These are phyloP conservation scores for Drosophila algonquin DNA, from an alignment of 2,888 invertebrate species.

Conservation along the genomic window DNA sequence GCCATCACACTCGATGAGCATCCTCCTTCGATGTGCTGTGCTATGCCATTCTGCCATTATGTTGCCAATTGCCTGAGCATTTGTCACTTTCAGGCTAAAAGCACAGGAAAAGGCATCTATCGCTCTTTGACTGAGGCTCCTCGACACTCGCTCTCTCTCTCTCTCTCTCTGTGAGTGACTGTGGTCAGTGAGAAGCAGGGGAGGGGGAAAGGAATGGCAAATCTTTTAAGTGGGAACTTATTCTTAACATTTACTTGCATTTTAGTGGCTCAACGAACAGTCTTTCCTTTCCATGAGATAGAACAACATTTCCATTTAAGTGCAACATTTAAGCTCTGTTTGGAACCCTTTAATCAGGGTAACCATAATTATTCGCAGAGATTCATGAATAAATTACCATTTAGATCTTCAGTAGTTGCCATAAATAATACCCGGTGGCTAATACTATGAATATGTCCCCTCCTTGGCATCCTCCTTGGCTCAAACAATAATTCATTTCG, in stretches of 20 bases:
- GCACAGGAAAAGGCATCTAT: not conserved
- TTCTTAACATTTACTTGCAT: not conserved
- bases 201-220: not conserved
- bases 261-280: not conserved
- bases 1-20: constrained; percentile 56
- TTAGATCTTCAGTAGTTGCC: constrained; percentile 15
- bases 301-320: not conserved
- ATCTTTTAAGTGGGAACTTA: not conserved
- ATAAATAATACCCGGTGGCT: constrained; percentile 22
- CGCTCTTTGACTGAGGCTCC: too few species aligned
- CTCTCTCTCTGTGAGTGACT: too few species aligned
- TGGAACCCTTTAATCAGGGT: not conserved
- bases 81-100: constrained; percentile 29
- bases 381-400: constrained; percentile 6
- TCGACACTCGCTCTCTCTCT: too few species aligned
- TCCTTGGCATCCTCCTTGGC: not conserved
- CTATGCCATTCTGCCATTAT: constrained; percentile 52
- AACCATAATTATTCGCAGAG: not conserved
- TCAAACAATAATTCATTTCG: constrained; percentile 22
- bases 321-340: not conserved
- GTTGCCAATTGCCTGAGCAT: constrained; percentile 56
- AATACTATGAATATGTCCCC: not conserved
- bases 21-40: constrained; percentile 16
- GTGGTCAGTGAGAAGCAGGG: too few species aligned
- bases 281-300: not conserved